These are phyloP conservation scores for Merluccius polli DNA, from an alignment of 2,797 vertebrate species.

Conservation along the genomic window DNA sequence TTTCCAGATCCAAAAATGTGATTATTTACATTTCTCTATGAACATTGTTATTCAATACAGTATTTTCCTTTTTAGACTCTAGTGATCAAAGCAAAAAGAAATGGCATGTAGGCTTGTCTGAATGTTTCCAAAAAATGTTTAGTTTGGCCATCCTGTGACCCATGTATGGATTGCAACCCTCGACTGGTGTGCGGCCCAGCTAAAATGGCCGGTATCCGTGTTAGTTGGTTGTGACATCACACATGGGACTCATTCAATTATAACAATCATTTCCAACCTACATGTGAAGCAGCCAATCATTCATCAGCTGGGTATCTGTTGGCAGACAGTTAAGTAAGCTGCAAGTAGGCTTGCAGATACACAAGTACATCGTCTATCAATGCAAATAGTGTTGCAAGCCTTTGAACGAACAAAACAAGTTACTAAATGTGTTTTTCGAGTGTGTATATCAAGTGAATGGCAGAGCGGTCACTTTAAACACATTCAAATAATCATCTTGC, in stretches of 20 bases:
- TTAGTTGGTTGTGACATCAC: background rate
- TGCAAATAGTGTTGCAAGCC: too few species aligned
- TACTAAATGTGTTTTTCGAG: too few species aligned
- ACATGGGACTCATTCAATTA: background rate
- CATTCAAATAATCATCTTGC: too few species aligned
- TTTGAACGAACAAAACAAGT: too few species aligned
- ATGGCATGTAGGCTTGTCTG: background rate
- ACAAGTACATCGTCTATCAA: too few species aligned
- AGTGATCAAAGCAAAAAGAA: background rate
- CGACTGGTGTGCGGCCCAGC: too few species aligned
- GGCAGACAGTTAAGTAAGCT: too few species aligned
- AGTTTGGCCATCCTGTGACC: background rate
- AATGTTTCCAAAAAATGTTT: background rate
- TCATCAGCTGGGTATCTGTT: background rate
- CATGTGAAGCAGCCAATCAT: background rate
- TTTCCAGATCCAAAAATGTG: background rate
- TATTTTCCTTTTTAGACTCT: background rate
- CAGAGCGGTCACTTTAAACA: too few species aligned
- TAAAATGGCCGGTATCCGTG: too few species aligned
- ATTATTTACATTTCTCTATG: background rate
- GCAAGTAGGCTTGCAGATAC: too few species aligned
- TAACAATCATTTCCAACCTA: background rate
- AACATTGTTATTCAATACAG: constrained; percentile 2
- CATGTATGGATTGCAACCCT: background rate
- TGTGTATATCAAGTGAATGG: too few species aligned